Conservation (phyloP, 2,797 vertebrate genomes). For the Chelon labrosus region DNA sequence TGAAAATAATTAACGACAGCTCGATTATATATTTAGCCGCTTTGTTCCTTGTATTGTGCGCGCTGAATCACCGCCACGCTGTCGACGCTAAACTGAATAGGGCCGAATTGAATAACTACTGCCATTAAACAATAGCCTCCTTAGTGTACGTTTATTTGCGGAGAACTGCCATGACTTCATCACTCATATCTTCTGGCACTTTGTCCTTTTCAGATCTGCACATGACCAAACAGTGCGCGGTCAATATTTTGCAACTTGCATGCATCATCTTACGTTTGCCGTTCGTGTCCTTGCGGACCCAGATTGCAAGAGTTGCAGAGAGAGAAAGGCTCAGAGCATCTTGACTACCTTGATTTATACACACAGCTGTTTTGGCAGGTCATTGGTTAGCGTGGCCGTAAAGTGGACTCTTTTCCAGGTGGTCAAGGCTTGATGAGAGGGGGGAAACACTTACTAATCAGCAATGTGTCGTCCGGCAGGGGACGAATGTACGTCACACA, state of each 20-base stretch:
- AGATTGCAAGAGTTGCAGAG: constrained; percentile 10
- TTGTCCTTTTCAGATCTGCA: too few species aligned
- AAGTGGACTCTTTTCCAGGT: constrained; percentile 63
- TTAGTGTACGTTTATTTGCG: too few species aligned
- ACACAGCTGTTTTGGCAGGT: constrained; percentile 67
- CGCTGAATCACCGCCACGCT: too few species aligned
- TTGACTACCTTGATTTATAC: constrained; percentile 39
- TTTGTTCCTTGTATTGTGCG: background rate
- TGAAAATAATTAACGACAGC: constrained; percentile 14
- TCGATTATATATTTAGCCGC: background rate
- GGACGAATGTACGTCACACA: constrained; percentile 42
- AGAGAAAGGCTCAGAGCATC: background rate
- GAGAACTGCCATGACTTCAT: too few species aligned
- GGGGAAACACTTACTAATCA: constrained; percentile 58
- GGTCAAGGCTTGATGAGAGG: constrained; percentile 66
- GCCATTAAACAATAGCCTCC: too few species aligned
- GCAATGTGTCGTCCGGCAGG: constrained; percentile 32
- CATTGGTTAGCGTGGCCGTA: constrained; percentile 41
- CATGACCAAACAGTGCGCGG: background rate
- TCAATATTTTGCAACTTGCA: background rate
- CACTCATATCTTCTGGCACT: too few species aligned
- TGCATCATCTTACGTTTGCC: background rate
- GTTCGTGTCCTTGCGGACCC: background rate
- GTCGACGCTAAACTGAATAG: too few species aligned
- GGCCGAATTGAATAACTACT: too few species aligned